Conservation (phyloP, 2,888 invertebrate species). For the Balanococcus diminutus region DNA sequence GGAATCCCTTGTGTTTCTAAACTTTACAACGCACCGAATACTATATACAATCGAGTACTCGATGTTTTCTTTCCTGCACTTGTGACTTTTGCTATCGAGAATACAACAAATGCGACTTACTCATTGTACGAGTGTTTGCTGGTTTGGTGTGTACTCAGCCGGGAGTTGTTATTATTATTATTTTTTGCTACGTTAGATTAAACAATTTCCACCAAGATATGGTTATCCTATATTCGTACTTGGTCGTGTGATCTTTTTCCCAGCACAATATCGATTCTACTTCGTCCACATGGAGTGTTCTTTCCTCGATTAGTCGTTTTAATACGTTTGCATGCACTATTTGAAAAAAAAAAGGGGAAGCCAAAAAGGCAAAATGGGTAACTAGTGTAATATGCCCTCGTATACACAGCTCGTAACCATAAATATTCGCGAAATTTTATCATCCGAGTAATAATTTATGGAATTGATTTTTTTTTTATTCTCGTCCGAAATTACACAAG, state of each 20-base stretch:
- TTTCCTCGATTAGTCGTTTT: too few species aligned
- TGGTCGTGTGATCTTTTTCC: not conserved
- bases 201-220: not conserved
- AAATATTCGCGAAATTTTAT: too few species aligned
- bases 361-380: too few species aligned
- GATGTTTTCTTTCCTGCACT: not conserved
- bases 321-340: too few species aligned
- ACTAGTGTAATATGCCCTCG: too few species aligned
- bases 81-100: not conserved
- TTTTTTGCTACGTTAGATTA: not conserved
- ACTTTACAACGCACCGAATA: too few species aligned
- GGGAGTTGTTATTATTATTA: not conserved
- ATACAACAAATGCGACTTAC: not conserved
- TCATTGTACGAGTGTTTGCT: not conserved
- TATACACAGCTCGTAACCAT: too few species aligned
- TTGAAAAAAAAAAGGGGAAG: too few species aligned
- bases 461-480: too few species aligned
- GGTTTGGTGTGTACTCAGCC: not conserved
- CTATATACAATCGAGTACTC: not conserved
- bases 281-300: too few species aligned
- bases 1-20: not conserved
- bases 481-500: too few species aligned
- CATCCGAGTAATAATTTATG: too few species aligned
- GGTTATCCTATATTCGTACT: not conserved
- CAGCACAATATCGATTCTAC: not conserved